Base-by-base conservation (phyloP, 2,113 vertebrate genomes). In the Halichoeres trimaculatus region DNA sequence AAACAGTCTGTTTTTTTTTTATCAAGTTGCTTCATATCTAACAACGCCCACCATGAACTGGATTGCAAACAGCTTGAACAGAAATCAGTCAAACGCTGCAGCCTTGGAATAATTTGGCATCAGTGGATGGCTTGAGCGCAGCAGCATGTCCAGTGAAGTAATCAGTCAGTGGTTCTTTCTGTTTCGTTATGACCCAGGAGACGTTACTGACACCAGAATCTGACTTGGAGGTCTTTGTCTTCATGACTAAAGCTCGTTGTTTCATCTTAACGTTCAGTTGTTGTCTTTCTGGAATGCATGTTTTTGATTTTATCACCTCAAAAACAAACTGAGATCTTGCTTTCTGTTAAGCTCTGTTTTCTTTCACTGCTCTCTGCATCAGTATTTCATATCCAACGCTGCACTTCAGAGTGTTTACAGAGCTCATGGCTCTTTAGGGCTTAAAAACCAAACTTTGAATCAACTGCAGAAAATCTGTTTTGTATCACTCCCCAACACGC, bases 381-480 rank as follows among this genome's bases (percentile, higher is more conserved):
- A 26, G 41, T 47, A 35, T 62, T 57, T 81, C 11, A 63, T 38
- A 57, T 62, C 51, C 51, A 77, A 60, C 76, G 59, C 17, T 40
- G 41, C 41, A 64, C 63, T 72, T 66, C 38, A 65, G 19, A 54
- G 23, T 79, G 76, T 70, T 79, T 63, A 67, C 61, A 53, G 35
- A 57, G 34, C 38, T 53, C 51, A 35, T 1, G 10, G 26, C 12
- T 74, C 57, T 71, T 38, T 20, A 24, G 12, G 34, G 64, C 50
- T 61, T 58, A 47, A 43, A 57, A 74, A 23, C 52, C 64, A 65
- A 72, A 80, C 38, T 62, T 52, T 45, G 24, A 79, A 16, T 35
- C 10, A 14, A 53, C 61, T 41, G 20, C 50, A 62, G 69, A 19
- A 41, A 73, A 67, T 79, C 64, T 83, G 79, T 79, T 86, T 86